Percentiles rank a stretch among this genome's conserved stretches.
Conservation (phyloP, 2,888 invertebrate genomes). For the Onthophagus sagittarius region DNA sequence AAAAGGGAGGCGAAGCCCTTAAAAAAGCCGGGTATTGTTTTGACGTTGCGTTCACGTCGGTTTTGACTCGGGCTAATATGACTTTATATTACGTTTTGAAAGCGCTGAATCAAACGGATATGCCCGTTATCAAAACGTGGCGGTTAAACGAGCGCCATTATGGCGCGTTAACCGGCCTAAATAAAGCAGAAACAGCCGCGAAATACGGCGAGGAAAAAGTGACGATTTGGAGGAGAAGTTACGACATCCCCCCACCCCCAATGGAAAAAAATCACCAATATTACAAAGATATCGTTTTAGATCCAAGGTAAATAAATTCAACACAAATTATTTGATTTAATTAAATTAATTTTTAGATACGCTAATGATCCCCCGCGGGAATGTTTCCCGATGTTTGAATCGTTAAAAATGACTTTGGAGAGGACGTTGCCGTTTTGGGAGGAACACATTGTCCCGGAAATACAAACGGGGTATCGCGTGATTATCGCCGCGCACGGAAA, state of each 20-base stretch:
- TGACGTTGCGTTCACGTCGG: conserved; percentile 78
- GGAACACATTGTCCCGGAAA: conserved; percentile 70
- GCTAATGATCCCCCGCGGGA: conserved; percentile 58
- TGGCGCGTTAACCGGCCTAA: conserved; percentile 79
- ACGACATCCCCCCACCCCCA: conserved; percentile 75
- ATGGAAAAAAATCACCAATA: conserved; percentile 75
- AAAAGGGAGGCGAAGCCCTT: conserved; percentile 68
- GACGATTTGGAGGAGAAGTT: conserved; percentile 81
- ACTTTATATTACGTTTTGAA: conserved; percentile 67
- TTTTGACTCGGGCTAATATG: conserved; percentile 71
- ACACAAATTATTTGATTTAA: no score
- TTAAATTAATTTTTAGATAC: conserved; percentile 45
- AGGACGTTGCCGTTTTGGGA: conserved; percentile 86
- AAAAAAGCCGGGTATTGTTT: conserved; percentile 67
- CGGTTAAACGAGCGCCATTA: conserved; percentile 84
- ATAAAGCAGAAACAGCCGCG: conserved; percentile 80
- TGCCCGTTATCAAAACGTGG: conserved; percentile 73
- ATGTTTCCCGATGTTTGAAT: conserved; percentile 79
- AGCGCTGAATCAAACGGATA: conserved; percentile 59
- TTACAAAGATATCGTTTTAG: conserved; percentile 70
- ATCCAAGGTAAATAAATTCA: conserved; percentile 51
- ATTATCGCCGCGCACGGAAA: conserved; percentile 86
- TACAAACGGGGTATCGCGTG: conserved; percentile 74
- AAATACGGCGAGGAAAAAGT: conserved; percentile 83
- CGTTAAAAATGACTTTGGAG: conserved; percentile 75